phyloP scores from a whole-genome alignment of 2,797 vertebrate species.

The Heterohyrax brucei region DNA sequence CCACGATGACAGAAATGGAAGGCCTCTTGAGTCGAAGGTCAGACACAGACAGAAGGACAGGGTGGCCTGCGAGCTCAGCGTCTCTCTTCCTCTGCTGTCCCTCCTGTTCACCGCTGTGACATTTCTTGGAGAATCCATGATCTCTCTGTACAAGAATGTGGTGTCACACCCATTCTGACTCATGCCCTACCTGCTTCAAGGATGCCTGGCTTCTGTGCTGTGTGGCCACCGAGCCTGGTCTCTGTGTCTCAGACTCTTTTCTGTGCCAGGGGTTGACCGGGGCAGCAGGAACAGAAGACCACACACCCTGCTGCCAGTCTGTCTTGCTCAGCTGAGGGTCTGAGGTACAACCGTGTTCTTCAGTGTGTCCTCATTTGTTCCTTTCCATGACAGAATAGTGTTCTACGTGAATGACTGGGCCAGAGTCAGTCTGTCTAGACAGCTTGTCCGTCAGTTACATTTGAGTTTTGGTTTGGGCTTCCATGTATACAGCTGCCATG shows the following conservation, averaged over 20 bases:
- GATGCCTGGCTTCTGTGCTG: background rate
- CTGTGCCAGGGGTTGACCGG: no score
- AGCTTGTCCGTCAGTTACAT: no score
- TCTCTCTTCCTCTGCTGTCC: no score
- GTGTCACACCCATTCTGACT: background rate
- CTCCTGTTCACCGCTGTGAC: background rate
- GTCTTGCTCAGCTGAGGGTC: background rate
- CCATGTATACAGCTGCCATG: background rate
- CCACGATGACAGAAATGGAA: background rate
- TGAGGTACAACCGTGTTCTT: no score
- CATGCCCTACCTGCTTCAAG: background rate
- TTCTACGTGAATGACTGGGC: no score
- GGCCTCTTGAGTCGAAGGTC: background rate
- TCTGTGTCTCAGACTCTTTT: no score
- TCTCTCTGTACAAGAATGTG: background rate
- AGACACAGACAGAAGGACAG: background rate
- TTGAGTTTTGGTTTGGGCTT: no score
- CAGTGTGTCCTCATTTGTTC: no score
- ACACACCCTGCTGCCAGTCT: no score
- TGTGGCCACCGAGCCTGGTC: background rate
- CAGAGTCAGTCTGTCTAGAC: no score
- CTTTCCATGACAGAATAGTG: no score
- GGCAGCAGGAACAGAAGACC: no score
- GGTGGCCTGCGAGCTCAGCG: background rate
- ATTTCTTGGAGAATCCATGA: background rate